phyloP scores from a whole-genome alignment of 1,140 invertebrate species.

The Drosophila grimshawi region DNA sequence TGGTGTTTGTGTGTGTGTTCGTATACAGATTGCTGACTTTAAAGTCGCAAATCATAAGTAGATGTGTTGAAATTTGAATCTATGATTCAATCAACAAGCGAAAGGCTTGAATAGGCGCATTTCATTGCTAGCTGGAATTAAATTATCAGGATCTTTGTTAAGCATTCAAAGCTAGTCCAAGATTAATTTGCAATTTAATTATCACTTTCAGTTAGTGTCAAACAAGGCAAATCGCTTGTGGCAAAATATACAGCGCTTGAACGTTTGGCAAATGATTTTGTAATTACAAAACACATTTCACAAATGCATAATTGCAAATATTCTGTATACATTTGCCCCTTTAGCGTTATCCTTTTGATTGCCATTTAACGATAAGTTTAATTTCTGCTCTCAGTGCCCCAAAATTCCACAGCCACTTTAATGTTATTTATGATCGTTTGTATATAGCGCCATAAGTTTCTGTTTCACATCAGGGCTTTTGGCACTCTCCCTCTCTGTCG shows the following conservation, averaged over 20 bases:
- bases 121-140: background rate
- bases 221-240: conserved; percentile 1
- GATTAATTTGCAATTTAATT: background rate
- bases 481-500: background rate
- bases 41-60: conserved; percentile 8
- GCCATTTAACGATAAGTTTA: conserved; percentile 26
- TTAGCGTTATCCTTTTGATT: conserved; percentile 25
- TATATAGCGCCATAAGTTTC: conserved; percentile 24
- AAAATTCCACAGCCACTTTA: conserved; percentile 22
- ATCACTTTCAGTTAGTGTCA: conserved; percentile 3
- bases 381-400: conserved; percentile 10
- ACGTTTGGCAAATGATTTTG: conserved; percentile 17
- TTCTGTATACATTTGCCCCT: conserved; percentile 2
- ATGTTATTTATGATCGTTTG: conserved; percentile 44
- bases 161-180: background rate
- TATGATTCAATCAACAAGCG: background rate
- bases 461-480: conserved; percentile 31
- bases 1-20: background rate
- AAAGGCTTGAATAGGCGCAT: no score
- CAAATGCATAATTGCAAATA: conserved; percentile 6
- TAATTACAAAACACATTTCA: background rate
- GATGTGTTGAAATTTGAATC: background rate
- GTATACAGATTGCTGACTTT: conserved; percentile 3
- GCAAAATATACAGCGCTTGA: conserved; percentile 1
- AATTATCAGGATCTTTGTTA: background rate